Base-by-base conservation (phyloP, 2,888 invertebrate genomes). In the Cheilosia urbana region DNA sequence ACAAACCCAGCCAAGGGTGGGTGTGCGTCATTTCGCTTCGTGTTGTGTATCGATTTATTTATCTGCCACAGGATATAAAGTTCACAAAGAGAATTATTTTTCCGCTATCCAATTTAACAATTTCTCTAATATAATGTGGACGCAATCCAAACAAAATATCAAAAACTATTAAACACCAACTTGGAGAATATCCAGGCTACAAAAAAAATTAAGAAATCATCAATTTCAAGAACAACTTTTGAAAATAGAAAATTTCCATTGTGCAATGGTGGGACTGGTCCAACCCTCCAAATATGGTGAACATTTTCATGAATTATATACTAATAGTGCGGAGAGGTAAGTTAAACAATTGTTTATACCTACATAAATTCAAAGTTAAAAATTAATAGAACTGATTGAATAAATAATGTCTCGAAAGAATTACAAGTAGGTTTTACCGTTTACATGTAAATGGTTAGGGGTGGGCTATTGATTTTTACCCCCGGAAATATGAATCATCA, bases 231-330 rank as follows among this genome's bases (percentile, higher is more conserved):
- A 58, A 69, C 0, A 21, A 27, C 13, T 47, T 47, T 9, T 9
- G 24, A 15, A 51, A 24, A 51, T 87, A 66, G 62, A 77, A 81
- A 71, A 30, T 27, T 71, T 45, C 60, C 34, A 47, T 19, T 45
- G 58, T 63, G 72, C 85, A 88, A 91, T 91, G 91, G 91, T 92
- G 88, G 92, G 92, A 49, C 88, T 92, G 79, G 89, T 92, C 65
- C 91, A 92, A 90, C 92, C 92, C 37, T 87, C 90, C 42, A 91
- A 92, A 89, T 92, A 92, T 89, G 92, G 92, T 65, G 92, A 91
- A 89, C 89, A 92, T 89, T 92, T 92, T 87, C 92, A 92, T 87
- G 92, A 92, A 88, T 88, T 92, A 65, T 92, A 92, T 78, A 91
- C 92, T 9, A 91, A 90, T 88, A 91, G 90, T 88, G 89, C 90